These are phyloP conservation scores for Drosophila fulvimacula DNA, from an alignment of 2,888 invertebrate genomes.

Conservation along the genomic window DNA sequence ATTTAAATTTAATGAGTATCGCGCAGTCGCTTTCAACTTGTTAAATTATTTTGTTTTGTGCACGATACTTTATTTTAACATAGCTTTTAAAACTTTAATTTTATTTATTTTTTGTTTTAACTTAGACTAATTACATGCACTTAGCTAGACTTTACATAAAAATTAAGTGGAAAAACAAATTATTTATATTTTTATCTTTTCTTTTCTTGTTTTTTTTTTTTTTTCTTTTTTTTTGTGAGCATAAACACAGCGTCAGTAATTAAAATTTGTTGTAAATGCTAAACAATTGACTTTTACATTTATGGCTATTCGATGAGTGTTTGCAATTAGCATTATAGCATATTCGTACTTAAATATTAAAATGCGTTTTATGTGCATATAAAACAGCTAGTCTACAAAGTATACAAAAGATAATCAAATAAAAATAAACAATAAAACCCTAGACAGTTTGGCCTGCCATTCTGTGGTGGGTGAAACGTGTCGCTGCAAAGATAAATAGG, in stretches of 20 bases:
- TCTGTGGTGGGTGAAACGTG: slow-evolving; percentile 74
- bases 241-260: slow-evolving; percentile 50
- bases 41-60: slow-evolving; percentile 22
- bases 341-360: slow-evolving; percentile 33
- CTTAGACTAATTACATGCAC: slow-evolving; percentile 62
- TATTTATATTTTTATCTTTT: slow-evolving; percentile 44
- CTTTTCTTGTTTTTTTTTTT: background rate
- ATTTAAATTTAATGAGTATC: no score
- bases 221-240: slow-evolving; percentile 7
- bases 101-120: slow-evolving; percentile 24
- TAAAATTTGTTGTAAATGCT: slow-evolving; percentile 27
- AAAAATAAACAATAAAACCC: slow-evolving; percentile 47
- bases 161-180: slow-evolving; percentile 39
- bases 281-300: slow-evolving; percentile 14
- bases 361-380: slow-evolving; percentile 43
- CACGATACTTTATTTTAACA: slow-evolving; percentile 40
- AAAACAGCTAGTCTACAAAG: slow-evolving; percentile 47
- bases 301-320: slow-evolving; percentile 42
- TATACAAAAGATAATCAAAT: slow-evolving; percentile 34
- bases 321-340: slow-evolving; percentile 31
- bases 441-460: slow-evolving; percentile 81
- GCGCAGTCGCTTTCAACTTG: background rate
- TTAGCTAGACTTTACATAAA: slow-evolving; percentile 35
- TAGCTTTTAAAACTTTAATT: slow-evolving; percentile 27
- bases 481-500: slow-evolving; percentile 47